These are phyloP conservation scores for Anhinga rufa DNA, from an alignment of 2,113 vertebrate species.

Conservation along the genomic window DNA sequence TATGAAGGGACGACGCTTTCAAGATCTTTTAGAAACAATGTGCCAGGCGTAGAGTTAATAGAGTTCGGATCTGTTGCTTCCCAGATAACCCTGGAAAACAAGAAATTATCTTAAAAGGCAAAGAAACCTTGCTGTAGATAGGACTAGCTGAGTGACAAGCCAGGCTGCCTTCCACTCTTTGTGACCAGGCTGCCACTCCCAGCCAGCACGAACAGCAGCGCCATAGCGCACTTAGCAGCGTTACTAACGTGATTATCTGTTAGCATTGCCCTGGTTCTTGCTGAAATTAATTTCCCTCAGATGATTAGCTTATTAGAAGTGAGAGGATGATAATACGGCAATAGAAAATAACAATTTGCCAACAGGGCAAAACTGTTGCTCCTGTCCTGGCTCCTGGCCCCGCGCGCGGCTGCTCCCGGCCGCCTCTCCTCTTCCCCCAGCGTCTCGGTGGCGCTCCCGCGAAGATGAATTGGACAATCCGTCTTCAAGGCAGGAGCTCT, in stretches of 20 bases:
- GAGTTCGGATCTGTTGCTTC: not conserved
- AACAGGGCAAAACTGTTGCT: not conserved
- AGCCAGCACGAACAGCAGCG: not conserved
- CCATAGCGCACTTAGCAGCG: accelerated
- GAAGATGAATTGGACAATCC: not conserved
- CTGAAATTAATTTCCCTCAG: not conserved
- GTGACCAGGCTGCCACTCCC: not conserved
- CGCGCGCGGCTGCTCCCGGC: accelerated
- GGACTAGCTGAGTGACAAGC: not conserved
- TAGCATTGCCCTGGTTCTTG: not conserved
- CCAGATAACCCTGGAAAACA: not conserved
- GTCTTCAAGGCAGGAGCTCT: not conserved
- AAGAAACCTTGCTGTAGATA: not conserved
- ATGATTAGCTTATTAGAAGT: not conserved
- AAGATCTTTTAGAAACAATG: not conserved
- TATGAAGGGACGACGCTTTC: not conserved
- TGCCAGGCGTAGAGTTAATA: not conserved
- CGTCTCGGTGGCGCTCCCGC: not conserved
- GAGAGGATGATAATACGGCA: not conserved
- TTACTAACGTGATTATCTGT: not conserved
- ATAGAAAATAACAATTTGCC: accelerated
- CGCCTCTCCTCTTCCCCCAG: too few relatives aligned
- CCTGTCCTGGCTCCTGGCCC: not conserved
- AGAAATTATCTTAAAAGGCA: not conserved
- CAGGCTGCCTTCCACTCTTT: not conserved